Evolutionary conservation across 2,113 vertebrate genomes (phyloP).

Genomic region (Phrynocephalus versicolor): DNA sequence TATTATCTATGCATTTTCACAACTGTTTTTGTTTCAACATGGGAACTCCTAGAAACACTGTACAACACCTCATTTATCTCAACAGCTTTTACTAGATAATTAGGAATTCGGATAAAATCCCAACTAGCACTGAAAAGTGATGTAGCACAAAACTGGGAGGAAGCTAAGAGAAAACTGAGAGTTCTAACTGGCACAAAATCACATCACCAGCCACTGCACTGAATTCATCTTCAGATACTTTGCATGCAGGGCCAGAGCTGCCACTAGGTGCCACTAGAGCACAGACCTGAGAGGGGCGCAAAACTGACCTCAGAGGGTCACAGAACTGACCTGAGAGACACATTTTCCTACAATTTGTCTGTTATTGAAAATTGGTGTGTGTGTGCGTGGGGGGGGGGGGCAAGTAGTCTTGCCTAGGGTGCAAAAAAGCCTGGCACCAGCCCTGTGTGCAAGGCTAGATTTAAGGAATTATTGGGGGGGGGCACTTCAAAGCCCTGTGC

Average conservation of each 20-base stretch:
- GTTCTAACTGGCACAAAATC: background rate
- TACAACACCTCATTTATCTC: background rate
- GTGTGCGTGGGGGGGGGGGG: too few relatives aligned
- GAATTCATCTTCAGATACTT: background rate
- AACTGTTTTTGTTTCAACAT: background rate
- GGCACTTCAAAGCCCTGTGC: background rate
- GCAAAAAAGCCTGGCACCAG: too few relatives aligned
- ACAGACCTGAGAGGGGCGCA: too few relatives aligned
- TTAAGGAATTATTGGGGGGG: conserved; percentile 8
- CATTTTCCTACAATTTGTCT: too few relatives aligned
- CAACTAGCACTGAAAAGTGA: background rate
- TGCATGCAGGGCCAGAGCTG: too few relatives aligned
- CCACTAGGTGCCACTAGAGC: too few relatives aligned
- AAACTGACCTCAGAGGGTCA: too few relatives aligned
- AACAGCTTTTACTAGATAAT: background rate
- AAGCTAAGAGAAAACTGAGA: too few relatives aligned
- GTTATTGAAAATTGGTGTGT: too few relatives aligned
- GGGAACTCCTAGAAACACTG: background rate
- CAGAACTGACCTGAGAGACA: too few relatives aligned
- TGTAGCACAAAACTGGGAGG: background rate
- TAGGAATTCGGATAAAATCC: background rate
- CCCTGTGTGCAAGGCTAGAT: too few relatives aligned
- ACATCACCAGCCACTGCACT: background rate
- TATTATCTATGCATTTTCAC: background rate
- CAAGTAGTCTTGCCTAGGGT: too few relatives aligned